Evolutionary conservation across 2,888 invertebrate species (phyloP), one percentile per base, ranked within the genome.

Genomic region (Oscheius myriophilus): DNA sequence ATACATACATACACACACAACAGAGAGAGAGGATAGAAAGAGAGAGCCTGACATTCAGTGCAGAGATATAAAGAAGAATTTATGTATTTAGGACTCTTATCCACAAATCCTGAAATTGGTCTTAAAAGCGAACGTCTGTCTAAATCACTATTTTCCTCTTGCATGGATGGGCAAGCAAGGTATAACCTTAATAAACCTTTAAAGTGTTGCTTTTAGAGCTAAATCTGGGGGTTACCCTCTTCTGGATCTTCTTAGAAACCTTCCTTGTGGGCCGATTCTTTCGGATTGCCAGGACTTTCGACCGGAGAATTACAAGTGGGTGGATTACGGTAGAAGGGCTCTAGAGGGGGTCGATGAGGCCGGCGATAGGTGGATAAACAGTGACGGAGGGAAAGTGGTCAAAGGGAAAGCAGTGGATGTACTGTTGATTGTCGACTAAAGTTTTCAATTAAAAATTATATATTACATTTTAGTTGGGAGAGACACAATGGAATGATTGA

Each of bases 231-330:
- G 72, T 7, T 46, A 65, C 21, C 73, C 79, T n/a, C 66, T 81
- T 16, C 54, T 75, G 11, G 54, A 69, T 14, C 72, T 79, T 23
- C 57, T 79, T 18, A 61, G 78, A n/a, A 76, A 76, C 66, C 72
- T 79, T 21, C 79, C 81, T 25, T 81, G 81, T 41, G 81, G 79
- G 4, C 81, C 81, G 1, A 63, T 81, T 9, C 68, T 81, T 41
- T 63, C 72, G 4, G 79, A 75, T 21, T 81, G 81, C 53, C 62
- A 63, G 42, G 69, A 70, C 52, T 81, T 81, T 66, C 43, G 75
- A 55, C 69, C 73, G 7, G 76, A 75, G 42, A 59, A 62, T 21
- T 81, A 78, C 69, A 74, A 69, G 78, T 76, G 67, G 49, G 67
- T 49, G 39, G 66, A 42, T 43, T 59, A 53, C 51, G 61, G 52